Evolutionary conservation across 2,888 invertebrate species (phyloP).

Genomic region (Napeogenes sylphis): DNA sequence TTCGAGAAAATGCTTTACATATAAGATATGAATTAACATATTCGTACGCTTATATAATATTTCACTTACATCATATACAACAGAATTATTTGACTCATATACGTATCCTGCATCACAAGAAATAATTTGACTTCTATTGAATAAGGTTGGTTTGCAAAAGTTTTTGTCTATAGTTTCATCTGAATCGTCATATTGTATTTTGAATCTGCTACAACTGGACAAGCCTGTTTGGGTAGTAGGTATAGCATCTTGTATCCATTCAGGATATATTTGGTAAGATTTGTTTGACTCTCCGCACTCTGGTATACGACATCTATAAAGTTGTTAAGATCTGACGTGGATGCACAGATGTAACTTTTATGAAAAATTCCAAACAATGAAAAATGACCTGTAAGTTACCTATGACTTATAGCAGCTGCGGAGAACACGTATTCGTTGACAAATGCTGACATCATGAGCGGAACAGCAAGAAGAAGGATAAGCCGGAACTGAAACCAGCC

Average conservation of each 20-base stretch:
- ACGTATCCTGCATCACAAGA: slow-evolving; percentile 35
- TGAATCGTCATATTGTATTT: slow-evolving; percentile 32
- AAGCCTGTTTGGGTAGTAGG: slow-evolving; percentile 48
- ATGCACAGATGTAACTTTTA: no score
- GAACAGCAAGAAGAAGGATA: slow-evolving; percentile 76
- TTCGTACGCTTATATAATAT: neutral
- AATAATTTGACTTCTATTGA: slow-evolving; percentile 32
- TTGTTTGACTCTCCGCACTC: slow-evolving; percentile 53
- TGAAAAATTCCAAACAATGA: no score
- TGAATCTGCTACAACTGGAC: slow-evolving; percentile 54
- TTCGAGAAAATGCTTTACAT: no score
- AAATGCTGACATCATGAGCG: slow-evolving; percentile 79
- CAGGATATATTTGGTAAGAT: slow-evolving; percentile 37
- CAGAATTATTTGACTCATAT: slow-evolving; percentile 37
- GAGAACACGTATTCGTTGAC: slow-evolving; percentile 82
- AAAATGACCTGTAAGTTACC: slow-evolving; percentile 62
- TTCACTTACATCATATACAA: slow-evolving; percentile 42
- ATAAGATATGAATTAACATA: neutral
- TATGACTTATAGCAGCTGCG: slow-evolving; percentile 81
- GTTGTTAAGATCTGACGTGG: neutral
- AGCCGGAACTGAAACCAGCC: slow-evolving; percentile 79
- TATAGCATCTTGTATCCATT: slow-evolving; percentile 55
- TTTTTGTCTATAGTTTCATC: slow-evolving; percentile 29
- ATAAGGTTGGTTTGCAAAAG: slow-evolving; percentile 48
- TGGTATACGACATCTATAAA: slow-evolving; percentile 59